Evolutionary conservation across 1,140 invertebrate species (phyloP).

Genomic region (Saxidomus purpurata): DNA sequence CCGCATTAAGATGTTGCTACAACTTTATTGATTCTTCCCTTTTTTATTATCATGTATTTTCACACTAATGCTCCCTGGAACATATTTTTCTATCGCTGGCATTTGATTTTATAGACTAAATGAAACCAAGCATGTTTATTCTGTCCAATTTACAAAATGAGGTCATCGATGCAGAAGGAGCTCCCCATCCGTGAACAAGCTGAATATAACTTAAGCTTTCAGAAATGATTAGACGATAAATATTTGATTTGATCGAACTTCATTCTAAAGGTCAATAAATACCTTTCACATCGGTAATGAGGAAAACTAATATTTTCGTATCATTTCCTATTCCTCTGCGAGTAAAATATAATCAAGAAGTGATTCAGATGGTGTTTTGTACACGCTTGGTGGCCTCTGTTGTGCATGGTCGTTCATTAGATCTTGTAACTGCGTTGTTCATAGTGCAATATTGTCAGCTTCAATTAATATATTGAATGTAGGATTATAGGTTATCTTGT

Average conservation of each 20-base stretch:
- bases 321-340: constrained; percentile 19
- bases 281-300: constrained; percentile 16
- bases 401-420: not conserved
- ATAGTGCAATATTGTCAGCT: not conserved
- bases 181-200: not conserved
- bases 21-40: constrained; percentile 19
- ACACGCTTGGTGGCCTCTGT: not conserved
- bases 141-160: constrained; percentile 58
- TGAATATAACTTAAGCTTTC: constrained; percentile 23
- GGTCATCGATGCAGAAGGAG: not conserved
- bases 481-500: no score
- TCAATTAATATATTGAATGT: not conserved
- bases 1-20: not conserved
- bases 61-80: constrained; percentile 22
- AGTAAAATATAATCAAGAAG: constrained; percentile 6
- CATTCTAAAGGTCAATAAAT: constrained; percentile 33
- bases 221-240: constrained; percentile 55
- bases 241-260: constrained; percentile 64
- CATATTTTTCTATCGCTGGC: constrained; percentile 35
- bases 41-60: constrained; percentile 42
- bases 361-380: not conserved
- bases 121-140: constrained; percentile 5
- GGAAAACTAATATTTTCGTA: constrained; percentile 48
- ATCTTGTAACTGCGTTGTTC: not conserved
- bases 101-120: constrained; percentile 40